These are phyloP conservation scores for Ptilodon capucinus DNA, from an alignment of 2,888 invertebrate genomes.

Conservation along the genomic window DNA sequence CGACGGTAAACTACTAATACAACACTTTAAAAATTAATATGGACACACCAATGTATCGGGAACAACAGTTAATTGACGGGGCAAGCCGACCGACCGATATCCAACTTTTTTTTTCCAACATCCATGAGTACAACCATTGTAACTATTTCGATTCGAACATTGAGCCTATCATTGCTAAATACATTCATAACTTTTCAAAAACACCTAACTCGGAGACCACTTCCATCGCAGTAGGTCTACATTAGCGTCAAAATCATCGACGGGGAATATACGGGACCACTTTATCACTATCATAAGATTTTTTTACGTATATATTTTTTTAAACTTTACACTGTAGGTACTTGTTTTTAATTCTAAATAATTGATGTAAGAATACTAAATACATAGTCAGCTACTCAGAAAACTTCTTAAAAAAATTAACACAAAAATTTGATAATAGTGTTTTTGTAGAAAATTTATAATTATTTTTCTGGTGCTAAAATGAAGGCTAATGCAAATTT, in stretches of 20 bases:
- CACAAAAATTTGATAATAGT: too few species aligned
- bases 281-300: not conserved
- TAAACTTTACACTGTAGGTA: too few species aligned
- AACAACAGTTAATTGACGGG: constrained; percentile 70
- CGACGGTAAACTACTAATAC: constrained; percentile 54
- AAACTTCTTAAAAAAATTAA: too few species aligned
- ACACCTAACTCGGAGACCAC: constrained; percentile 48
- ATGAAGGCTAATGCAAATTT: too few species aligned
- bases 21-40: constrained; percentile 71
- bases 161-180: constrained; percentile 50
- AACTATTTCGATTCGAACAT: constrained; percentile 52
- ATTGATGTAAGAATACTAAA: too few species aligned
- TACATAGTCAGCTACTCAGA: too few species aligned
- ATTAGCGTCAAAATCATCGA: too few species aligned
- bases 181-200: constrained; percentile 54
- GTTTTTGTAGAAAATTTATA: too few species aligned
- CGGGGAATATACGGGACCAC: too few species aligned
- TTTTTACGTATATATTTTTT: not conserved
- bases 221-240: constrained; percentile 5
- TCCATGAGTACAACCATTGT: constrained; percentile 54
- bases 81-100: constrained; percentile 51
- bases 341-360: too few species aligned
- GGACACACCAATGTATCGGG: constrained; percentile 66
- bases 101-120: constrained; percentile 49
- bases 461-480: too few species aligned